Percentiles rank a stretch among this genome's conserved stretches.
Evolutionary conservation across 53 echinoderm and acorn worm species (phyloP).

Genomic region (Antedon mediterranea): DNA sequence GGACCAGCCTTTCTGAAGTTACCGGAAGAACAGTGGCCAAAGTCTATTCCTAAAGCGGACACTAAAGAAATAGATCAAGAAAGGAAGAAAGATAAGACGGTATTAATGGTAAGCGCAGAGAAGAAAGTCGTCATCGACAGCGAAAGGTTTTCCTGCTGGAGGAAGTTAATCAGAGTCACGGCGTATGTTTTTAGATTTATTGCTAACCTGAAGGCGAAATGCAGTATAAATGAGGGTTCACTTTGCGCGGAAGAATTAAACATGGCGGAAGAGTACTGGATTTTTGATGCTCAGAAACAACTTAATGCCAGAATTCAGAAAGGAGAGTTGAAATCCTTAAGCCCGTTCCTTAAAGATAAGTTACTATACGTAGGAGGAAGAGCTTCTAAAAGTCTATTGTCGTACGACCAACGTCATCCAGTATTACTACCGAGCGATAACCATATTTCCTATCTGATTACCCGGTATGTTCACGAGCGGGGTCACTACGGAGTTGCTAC

Average conservation of each 20-base stretch:
- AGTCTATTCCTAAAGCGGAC: background rate
- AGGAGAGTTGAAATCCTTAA: background rate
- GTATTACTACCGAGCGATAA: constrained; percentile 14
- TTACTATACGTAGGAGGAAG: constrained; percentile 4
- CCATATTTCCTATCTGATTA: constrained; percentile 23
- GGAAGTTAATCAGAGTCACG: constrained; percentile 29
- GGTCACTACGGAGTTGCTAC: constrained; percentile 36
- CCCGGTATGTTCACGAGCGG: constrained; percentile 11
- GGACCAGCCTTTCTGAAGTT: constrained; percentile 31
- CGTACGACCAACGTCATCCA: background rate
- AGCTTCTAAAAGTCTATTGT: background rate
- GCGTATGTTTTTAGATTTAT: constrained; percentile 41
- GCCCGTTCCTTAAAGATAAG: background rate
- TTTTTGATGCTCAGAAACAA: background rate
- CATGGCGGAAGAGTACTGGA: background rate
- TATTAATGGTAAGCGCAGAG: constrained; percentile 10
- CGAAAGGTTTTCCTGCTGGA: constrained; percentile 31
- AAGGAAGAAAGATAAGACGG: constrained; percentile 21
- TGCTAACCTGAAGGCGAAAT: constrained; percentile 19
- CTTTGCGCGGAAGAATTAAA: background rate
- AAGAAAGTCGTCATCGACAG: constrained; percentile 21
- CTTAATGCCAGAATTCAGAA: background rate
- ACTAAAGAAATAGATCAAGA: constrained; percentile 10
- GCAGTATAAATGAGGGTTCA: background rate
- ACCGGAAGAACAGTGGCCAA: constrained; percentile 39